These are phyloP conservation scores for Trachemys scripta DNA, from an alignment of 2,113 vertebrate species.

Conservation along the genomic window DNA sequence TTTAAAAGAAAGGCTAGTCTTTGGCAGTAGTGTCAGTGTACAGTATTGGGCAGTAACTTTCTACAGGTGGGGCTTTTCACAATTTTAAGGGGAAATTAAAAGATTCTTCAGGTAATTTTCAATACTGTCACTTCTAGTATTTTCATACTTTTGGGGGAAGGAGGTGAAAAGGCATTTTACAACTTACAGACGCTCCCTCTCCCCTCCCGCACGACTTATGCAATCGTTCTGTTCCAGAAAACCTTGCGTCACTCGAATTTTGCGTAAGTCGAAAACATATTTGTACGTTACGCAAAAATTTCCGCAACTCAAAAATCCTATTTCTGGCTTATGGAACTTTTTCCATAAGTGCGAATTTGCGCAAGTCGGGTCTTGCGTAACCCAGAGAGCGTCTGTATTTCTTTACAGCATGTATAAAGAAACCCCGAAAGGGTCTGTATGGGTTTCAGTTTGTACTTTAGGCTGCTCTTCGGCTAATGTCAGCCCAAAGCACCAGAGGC, in stretches of 20 bases:
- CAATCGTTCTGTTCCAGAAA: too few relatives aligned
- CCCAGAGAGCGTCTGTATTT: neutral
- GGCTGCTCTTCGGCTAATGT: accelerated
- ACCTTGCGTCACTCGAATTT: too few relatives aligned
- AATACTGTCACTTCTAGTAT: neutral
- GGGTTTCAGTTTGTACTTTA: accelerated
- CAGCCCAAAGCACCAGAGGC: accelerated
- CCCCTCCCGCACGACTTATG: too few relatives aligned
- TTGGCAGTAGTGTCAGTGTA: accelerated
- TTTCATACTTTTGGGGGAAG: neutral
- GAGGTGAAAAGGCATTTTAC: neutral
- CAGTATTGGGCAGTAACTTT: accelerated
- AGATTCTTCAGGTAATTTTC: neutral
- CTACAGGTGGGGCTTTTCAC: neutral
- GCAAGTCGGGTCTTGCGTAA: too few relatives aligned
- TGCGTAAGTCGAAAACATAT: too few relatives aligned
- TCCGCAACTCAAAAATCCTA: too few relatives aligned
- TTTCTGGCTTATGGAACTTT: too few relatives aligned
- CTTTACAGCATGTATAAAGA: neutral
- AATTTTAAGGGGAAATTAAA: neutral
- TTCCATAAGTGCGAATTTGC: too few relatives aligned
- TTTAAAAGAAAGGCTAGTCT: accelerated
- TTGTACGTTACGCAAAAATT: too few relatives aligned
- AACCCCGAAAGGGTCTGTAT: accelerated
- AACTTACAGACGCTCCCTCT: neutral